A percentile compares a stretch with the other conserved stretches of the same genome.
Evolutionary conservation across 2,888 invertebrate species (phyloP).

Genomic region (Ormia ochracea): DNA sequence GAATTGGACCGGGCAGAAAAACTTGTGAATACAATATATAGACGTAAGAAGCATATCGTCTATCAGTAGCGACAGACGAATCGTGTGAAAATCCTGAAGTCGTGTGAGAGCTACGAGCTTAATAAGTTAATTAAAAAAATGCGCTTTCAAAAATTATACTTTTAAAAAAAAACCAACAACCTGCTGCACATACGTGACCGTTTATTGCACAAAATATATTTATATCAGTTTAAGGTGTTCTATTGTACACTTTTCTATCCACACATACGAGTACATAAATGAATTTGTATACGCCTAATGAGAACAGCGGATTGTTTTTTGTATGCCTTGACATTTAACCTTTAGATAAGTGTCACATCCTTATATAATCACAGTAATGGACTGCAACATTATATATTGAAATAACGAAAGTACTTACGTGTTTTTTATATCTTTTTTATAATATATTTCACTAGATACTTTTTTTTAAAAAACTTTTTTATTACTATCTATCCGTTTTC

Average conservation of each 20-base stretch:
- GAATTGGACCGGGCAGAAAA: neutral
- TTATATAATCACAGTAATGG: no score
- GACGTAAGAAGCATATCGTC: neutral
- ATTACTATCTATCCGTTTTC: conserved; percentile 10
- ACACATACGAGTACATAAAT: neutral
- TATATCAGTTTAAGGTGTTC: no score
- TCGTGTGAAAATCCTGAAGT: neutral
- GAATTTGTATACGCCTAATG: neutral
- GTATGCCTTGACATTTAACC: conserved; percentile 48
- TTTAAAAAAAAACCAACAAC: no score
- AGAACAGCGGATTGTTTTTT: neutral
- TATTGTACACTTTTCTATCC: neutral
- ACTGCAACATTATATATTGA: no score
- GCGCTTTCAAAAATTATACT: no score
- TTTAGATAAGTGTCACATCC: conserved; percentile 25
- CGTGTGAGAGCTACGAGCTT: no score
- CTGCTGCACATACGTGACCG: no score
- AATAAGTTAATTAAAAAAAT: no score
- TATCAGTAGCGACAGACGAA: neutral
- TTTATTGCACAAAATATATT: no score
- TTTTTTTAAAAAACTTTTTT: neutral
- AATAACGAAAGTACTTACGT: conserved; percentile 38
- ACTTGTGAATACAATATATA: neutral
- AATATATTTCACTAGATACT: conserved; percentile 2
- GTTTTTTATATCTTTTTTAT: neutral